Conservation (phyloP, 2,888 invertebrate species). For the Lypha dubia region DNA sequence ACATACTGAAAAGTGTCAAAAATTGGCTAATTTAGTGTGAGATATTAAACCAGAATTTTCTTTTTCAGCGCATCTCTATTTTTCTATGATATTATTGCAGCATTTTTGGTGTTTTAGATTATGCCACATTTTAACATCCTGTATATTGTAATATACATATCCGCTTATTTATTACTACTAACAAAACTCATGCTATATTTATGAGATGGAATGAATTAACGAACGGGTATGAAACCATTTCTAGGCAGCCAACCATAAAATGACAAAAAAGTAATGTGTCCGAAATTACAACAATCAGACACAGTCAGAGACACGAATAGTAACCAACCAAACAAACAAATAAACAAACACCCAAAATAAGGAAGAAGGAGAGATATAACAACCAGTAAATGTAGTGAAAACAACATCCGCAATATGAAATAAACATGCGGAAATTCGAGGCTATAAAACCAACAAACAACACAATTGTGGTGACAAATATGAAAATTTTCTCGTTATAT, state of each 20-base stretch:
- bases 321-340: too few species aligned
- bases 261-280: slow-evolving; percentile 46
- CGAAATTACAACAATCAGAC: slow-evolving; percentile 44
- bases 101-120: slow-evolving; percentile 69
- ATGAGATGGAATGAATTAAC: slow-evolving; percentile 20
- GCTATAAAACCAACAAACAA: slow-evolving; percentile 63
- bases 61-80: not conserved
- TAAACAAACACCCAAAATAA: too few species aligned
- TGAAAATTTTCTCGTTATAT: slow-evolving; percentile 50
- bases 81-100: slow-evolving; percentile 17
- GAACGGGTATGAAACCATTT: slow-evolving; percentile 25
- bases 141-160: slow-evolving; percentile 66
- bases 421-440: slow-evolving; percentile 69
- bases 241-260: slow-evolving; percentile 42
- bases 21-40: slow-evolving; percentile 65
- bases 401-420: slow-evolving; percentile 66
- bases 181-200: slow-evolving; percentile 33
- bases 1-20: slow-evolving; percentile 47
- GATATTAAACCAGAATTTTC: slow-evolving; percentile 51
- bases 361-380: not conserved
- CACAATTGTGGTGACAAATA: slow-evolving; percentile 71
- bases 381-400: slow-evolving; percentile 60
- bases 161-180: slow-evolving; percentile 69
- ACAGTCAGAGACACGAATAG: not conserved
- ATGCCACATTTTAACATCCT: slow-evolving; percentile 71